Conservation (phyloP, 2,797 vertebrate species). For the Poecilia wingei region DNA sequence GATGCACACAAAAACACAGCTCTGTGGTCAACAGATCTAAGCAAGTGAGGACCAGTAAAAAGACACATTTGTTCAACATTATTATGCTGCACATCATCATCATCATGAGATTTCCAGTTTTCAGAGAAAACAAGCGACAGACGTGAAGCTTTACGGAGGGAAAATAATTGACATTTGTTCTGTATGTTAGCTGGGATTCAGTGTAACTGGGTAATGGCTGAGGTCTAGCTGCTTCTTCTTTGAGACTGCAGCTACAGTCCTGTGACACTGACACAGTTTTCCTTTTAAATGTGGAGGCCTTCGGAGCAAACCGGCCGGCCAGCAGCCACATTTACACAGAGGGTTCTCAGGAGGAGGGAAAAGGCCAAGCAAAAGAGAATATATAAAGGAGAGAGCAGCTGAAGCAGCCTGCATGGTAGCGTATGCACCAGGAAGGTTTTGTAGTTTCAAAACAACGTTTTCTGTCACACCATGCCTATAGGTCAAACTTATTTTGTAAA, state of each 20-base stretch:
- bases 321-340: slow-evolving; percentile 40
- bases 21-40: not conserved
- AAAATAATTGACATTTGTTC: not conserved
- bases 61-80: not conserved
- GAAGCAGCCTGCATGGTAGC: slow-evolving; percentile 35
- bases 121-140: not conserved
- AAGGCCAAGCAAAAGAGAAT: slow-evolving; percentile 9
- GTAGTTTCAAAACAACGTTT: not conserved
- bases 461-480: not conserved
- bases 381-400: slow-evolving; percentile 11
- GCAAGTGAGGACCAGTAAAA: slow-evolving; percentile 18
- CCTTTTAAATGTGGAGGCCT: slow-evolving; percentile 52
- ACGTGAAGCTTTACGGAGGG: not conserved
- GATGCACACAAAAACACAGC: not conserved
- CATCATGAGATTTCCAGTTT: not conserved
- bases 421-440: slow-evolving; percentile 23
- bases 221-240: slow-evolving; percentile 27
- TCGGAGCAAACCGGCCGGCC: slow-evolving; percentile 36
- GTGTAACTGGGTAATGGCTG: slow-evolving; percentile 9
- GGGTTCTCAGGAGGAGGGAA: slow-evolving; percentile 30
- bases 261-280: slow-evolving; percentile 71
- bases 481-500: not conserved
- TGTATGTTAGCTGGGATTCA: not conserved
- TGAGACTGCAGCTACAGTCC: slow-evolving; percentile 32
- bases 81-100: slow-evolving; percentile 1